phyloP scores from a whole-genome alignment of 2,888 invertebrate genomes.

The Mantis religiosa region DNA sequence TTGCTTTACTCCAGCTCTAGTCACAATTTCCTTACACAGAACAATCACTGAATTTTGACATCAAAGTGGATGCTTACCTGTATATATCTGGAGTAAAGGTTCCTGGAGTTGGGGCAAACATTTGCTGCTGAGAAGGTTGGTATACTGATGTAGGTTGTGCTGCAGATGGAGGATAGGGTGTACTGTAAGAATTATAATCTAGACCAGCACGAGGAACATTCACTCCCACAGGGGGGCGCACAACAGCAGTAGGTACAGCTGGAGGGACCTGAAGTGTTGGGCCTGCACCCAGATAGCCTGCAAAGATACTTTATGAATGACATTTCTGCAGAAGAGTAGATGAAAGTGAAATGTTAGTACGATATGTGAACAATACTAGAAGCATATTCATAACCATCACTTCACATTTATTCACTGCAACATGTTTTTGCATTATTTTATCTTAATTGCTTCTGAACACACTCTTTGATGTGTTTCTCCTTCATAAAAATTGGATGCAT shows the following conservation, averaged over 20 bases:
- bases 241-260: constrained; percentile 27
- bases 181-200: constrained; percentile 26
- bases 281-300: constrained; percentile 22
- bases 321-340: background rate
- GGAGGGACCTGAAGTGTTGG: constrained; percentile 25
- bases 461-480: no score
- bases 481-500: no score
- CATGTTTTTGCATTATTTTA: no score
- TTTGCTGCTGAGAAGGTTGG: constrained; percentile 39
- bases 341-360: no score
- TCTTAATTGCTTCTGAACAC: no score
- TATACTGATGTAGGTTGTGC: constrained; percentile 32
- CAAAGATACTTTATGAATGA: background rate
- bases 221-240: constrained; percentile 25
- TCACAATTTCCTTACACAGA: no score
- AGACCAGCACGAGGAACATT: constrained; percentile 26
- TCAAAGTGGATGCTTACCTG: constrained; percentile 30
- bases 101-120: constrained; percentile 39
- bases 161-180: constrained; percentile 15
- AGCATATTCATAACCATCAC: background rate
- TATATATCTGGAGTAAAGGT: constrained; percentile 41
- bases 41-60: no score
- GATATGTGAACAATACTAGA: no score
- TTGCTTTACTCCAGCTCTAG: no score
- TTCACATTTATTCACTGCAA: background rate